Evolutionary conservation across 2,888 invertebrate species (phyloP).

Genomic region (Lasioglossum marginatum): DNA sequence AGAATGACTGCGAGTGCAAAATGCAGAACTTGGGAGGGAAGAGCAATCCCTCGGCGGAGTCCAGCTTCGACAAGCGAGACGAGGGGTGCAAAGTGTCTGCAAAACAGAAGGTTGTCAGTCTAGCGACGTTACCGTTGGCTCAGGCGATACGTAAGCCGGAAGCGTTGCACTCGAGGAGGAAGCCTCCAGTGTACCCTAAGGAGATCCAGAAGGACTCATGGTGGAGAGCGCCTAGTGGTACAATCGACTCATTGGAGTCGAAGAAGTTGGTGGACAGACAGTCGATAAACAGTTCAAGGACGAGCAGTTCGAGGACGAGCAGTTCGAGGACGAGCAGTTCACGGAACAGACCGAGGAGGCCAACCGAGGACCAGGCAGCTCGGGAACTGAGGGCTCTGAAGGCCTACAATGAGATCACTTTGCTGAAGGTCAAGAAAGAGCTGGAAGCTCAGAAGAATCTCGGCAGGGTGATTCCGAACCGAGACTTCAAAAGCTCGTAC

Average conservation of each 20-base stretch:
- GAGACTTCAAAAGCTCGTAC: not conserved
- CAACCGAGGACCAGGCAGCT: slow-evolving; percentile 52
- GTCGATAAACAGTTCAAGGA: not conserved
- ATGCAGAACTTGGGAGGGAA: not conserved
- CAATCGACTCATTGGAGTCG: not conserved
- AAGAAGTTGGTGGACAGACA: slow-evolving; percentile 10
- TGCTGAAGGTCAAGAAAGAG: slow-evolving; percentile 64
- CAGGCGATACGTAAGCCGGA: slow-evolving; percentile 36
- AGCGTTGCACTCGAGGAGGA: slow-evolving; percentile 6
- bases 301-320: not conserved
- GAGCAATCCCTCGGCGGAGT: not conserved
- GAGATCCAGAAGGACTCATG: not conserved
- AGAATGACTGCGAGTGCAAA: slow-evolving; percentile 21
- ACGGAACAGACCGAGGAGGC: not conserved
- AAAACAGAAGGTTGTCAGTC: slow-evolving; percentile 13
- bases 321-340: not conserved
- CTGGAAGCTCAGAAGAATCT: slow-evolving; percentile 49
- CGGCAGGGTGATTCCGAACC: not conserved
- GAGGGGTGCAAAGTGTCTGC: not conserved
- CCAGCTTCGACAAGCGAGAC: not conserved
- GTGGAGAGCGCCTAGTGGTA: not conserved
- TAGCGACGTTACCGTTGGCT: slow-evolving; percentile 45
- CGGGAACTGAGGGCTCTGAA: slow-evolving; percentile 68
- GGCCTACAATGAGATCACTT: slow-evolving; percentile 70
- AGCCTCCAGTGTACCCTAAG: slow-evolving; percentile 36